Evolutionary conservation across 2,113 vertebrate species (phyloP).

Genomic region (Prionailurus viverrinus): DNA sequence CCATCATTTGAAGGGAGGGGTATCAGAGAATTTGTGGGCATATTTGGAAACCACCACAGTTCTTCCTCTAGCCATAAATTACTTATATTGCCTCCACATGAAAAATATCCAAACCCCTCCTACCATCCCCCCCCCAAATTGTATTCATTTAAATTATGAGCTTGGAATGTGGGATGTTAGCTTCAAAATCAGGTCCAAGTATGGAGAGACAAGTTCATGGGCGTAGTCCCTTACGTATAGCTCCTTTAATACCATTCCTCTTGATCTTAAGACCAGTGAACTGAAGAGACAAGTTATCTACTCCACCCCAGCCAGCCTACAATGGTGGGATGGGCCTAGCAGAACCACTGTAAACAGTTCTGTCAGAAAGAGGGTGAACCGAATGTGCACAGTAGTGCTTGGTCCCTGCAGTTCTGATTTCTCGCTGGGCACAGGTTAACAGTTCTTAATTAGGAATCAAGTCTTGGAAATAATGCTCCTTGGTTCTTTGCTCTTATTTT

Average conservation of each 20-base stretch:
- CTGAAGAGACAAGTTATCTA: not conserved
- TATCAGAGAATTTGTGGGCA: not conserved
- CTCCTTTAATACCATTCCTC: not conserved
- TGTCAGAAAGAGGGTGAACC: not conserved
- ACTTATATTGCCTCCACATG: not conserved
- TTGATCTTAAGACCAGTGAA: not conserved
- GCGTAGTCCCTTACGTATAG: not conserved
- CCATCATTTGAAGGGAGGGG: not conserved
- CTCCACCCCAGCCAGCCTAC: not conserved
- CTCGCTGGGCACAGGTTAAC: not conserved
- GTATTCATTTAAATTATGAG: not conserved
- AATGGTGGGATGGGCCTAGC: not conserved
- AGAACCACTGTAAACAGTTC: not conserved
- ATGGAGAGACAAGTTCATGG: not conserved
- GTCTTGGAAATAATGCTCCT: not conserved
- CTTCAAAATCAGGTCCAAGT: not conserved
- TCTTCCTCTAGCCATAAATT: not conserved
- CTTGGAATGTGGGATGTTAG: not conserved
- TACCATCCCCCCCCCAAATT: not conserved
- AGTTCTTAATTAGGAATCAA: constrained; percentile 1
- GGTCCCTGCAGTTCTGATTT: not conserved
- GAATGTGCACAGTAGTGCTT: not conserved
- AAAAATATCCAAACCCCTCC: not conserved
- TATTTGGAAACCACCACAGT: not conserved
- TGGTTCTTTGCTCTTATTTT: not conserved